Evolutionary conservation across 2,888 invertebrate genomes (phyloP).

Genomic region (Eristalis intricaria): DNA sequence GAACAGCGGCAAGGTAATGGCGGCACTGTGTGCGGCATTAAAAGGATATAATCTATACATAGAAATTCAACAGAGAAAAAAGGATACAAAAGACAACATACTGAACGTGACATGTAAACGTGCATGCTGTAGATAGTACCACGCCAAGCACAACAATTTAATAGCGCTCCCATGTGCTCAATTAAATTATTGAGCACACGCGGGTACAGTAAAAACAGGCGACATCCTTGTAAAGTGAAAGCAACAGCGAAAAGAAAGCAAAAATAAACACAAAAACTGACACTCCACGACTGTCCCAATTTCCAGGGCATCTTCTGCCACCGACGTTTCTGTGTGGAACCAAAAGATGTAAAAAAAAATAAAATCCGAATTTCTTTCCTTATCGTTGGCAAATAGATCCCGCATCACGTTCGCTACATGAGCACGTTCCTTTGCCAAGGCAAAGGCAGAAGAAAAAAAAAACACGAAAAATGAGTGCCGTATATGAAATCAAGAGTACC

Average conservation of each 20-base stretch:
- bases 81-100: constrained; percentile 15
- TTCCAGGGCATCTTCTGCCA: constrained; percentile 16
- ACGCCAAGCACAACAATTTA: constrained; percentile 32
- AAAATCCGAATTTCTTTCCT: background rate
- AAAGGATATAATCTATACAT: constrained; percentile 34
- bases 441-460: too few species aligned
- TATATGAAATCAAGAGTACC: constrained; percentile 9
- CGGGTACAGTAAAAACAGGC: constrained; percentile 28
- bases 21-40: constrained; percentile 3
- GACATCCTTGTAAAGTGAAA: background rate
- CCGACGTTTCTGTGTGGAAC: background rate
- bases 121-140: background rate
- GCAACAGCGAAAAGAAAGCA: background rate
- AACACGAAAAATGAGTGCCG: background rate
- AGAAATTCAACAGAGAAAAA: constrained; percentile 2
- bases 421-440: constrained; percentile 10
- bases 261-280: background rate
- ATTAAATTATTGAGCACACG: constrained; percentile 62
- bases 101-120: constrained; percentile 55
- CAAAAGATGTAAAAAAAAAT: background rate
- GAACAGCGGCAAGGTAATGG: background rate
- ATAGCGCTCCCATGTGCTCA: constrained; percentile 57
- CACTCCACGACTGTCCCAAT: constrained; percentile 32
- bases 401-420: background rate
- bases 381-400: constrained; percentile 2